Evolutionary conservation across 2,888 invertebrate species (phyloP).

Genomic region (Drosophila stalkeri): DNA sequence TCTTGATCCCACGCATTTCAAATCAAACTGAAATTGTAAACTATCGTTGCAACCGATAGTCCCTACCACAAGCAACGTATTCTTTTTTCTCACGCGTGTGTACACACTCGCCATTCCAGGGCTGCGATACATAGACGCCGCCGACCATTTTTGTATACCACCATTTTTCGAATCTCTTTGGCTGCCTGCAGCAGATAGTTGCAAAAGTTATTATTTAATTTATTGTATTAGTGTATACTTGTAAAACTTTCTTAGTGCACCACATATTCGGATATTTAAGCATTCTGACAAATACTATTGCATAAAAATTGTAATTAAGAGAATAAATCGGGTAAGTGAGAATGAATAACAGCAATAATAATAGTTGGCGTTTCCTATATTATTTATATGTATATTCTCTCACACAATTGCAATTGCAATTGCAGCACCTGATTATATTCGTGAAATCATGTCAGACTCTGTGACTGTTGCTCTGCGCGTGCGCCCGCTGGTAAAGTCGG

Average conservation of each 20-base stretch:
- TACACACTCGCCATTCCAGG: neutral
- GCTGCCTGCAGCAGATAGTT: neutral
- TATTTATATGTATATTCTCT: neutral
- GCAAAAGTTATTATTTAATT: neutral
- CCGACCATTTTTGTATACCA: slow-evolving; percentile 25
- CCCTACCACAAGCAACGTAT: no score
- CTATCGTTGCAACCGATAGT: slow-evolving; percentile 6
- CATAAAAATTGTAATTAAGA: neutral
- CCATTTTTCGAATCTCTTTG: slow-evolving; percentile 42
- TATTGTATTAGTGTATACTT: neutral
- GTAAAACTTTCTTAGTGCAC: neutral
- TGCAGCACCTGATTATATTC: neutral
- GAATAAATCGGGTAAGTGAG: slow-evolving; percentile 1
- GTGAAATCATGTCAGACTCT: slow-evolving; percentile 29
- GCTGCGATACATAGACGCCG: slow-evolving; percentile 23
- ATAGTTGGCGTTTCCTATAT: neutral
- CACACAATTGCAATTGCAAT: neutral
- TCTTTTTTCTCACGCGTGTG: neutral
- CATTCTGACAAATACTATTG: neutral
- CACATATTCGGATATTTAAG: neutral
- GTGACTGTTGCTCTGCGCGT: slow-evolving; percentile 91
- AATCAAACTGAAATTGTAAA: neutral
- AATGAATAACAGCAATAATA: neutral
- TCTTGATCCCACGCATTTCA: neutral
- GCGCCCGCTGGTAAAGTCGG: slow-evolving; percentile 91